Evolutionary conservation across 2,888 invertebrate genomes (phyloP), one percentile per base, ranked within the genome.

Genomic region (Lutraria lutraria): DNA sequence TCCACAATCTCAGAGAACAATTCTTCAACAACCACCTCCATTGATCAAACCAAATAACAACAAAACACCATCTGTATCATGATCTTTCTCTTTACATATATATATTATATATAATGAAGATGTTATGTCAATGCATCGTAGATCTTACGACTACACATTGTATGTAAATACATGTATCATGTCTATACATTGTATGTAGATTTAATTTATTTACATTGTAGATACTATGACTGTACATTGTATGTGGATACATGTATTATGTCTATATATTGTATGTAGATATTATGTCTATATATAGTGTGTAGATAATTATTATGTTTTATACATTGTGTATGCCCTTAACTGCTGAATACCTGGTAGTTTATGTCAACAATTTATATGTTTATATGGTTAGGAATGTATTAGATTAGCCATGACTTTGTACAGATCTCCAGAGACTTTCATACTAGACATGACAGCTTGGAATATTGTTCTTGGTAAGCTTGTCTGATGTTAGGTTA

Each of bases 21-120:
- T 94, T 84, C 87, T 95, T 80, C 95, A 95, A 76, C 95, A 95
- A 82, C 95, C 95, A 4, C 95, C 95, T 29, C 95, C 95, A n/a
- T 92, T 95, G 81, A 94, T 95, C 91, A 94, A 93, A 76, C 95
- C 95, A 25, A 90, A 85, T 15, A 84, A 76, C 10, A 88, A 82
- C 72, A 91, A 90, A 83, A 84, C 90, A 34, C 81, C 91, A 53
- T 54, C 89, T 68, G 90, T 86, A 29, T 85, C 88, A 4, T 90
- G 87, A 89, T 56, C n/a, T 54, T 76, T 34, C 15, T 34, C 10
- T 31, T 19, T 56, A 56, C 56, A 56, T 56, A 54, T 54, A 13
- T 54, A 54, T 54, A 54, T 54, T 54, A 54, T 16, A 13, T 10
- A 15, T 56, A 3, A 56, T 56, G 15, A 21, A 56, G 56, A 19